A percentile compares a stretch with the other conserved stretches of the same genome.
Conservation (phyloP, 2,888 invertebrate genomes). For the Terebella lapidaria region DNA sequence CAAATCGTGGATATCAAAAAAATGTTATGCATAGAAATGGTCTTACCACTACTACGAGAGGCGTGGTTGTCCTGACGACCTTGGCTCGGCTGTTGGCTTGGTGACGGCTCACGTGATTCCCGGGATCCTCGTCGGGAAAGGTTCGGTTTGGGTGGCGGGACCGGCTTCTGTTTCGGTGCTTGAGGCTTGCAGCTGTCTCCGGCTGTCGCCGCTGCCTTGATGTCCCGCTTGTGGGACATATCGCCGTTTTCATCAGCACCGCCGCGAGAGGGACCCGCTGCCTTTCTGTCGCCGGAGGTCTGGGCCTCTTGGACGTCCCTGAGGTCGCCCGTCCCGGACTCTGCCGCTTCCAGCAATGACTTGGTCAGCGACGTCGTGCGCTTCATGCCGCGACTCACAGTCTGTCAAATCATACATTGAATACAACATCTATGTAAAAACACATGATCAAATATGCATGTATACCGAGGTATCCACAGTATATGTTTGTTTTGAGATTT, state of each 20-base stretch:
- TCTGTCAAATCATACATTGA: too few species aligned
- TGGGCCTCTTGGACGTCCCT: not conserved
- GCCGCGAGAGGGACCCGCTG: too few species aligned
- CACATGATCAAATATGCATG: too few species aligned
- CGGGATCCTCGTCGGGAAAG: not conserved
- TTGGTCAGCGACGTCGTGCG: not conserved
- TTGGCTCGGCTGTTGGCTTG: too few species aligned
- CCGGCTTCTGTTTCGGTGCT: not conserved
- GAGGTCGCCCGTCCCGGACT: not conserved
- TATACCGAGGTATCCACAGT: too few species aligned
- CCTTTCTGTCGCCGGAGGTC: not conserved
- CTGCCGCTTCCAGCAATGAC: not conserved
- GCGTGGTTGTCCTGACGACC: too few species aligned
- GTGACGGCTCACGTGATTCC: too few species aligned
- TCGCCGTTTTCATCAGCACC: too few species aligned
- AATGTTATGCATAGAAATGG: not conserved
- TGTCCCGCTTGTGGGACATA: not conserved
- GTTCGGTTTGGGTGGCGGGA: not conserved
- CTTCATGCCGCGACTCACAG: not conserved
- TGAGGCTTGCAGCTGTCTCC: not conserved
- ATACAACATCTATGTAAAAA: too few species aligned
- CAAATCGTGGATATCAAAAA: not conserved
- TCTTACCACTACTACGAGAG: not conserved
- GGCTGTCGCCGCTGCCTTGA: not conserved
- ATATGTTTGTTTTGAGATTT: too few species aligned